Evolutionary conservation across 2,113 vertebrate species (phyloP).

Genomic region (Austrofundulus limnaeus): DNA sequence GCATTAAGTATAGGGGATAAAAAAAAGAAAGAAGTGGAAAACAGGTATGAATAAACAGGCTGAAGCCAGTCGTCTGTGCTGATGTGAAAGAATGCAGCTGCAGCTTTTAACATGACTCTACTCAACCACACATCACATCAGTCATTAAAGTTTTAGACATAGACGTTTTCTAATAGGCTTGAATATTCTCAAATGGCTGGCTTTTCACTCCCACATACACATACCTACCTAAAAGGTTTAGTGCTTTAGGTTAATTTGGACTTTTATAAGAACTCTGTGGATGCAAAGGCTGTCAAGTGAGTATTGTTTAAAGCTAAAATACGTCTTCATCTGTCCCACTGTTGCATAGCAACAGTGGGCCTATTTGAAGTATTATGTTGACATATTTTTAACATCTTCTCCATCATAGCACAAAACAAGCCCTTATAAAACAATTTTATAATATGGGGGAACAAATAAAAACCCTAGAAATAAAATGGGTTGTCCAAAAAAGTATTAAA

Average conservation of each 20-base stretch:
- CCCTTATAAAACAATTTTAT: not conserved
- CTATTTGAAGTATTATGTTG: constrained; percentile 32
- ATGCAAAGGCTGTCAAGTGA: constrained; percentile 12
- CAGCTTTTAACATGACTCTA: too few relatives aligned
- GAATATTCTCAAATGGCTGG: too few relatives aligned
- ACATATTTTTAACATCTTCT: constrained; percentile 19
- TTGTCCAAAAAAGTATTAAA: not conserved
- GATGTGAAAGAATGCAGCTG: constrained; percentile 7
- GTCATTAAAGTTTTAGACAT: too few relatives aligned
- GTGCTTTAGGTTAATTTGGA: too few relatives aligned
- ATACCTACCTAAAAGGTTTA: too few relatives aligned
- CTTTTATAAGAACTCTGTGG: not conserved
- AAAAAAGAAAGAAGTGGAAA: constrained; percentile 9
- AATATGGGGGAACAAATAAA: not conserved
- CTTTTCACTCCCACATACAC: too few relatives aligned
- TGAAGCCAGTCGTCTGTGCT: constrained; percentile 28
- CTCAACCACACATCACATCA: too few relatives aligned
- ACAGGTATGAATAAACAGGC: not conserved
- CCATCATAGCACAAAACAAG: constrained; percentile 1
- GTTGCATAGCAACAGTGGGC: constrained; percentile 50
- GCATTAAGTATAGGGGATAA: not conserved
- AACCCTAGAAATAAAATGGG: not conserved
- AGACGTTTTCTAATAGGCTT: too few relatives aligned
- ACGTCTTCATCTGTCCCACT: constrained; percentile 18
- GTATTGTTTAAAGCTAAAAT: constrained; percentile 14